Percentiles rank a stretch among this genome's conserved stretches.
phyloP scores from a whole-genome alignment of 2,888 invertebrate genomes.

The Esperia sulphurella region DNA sequence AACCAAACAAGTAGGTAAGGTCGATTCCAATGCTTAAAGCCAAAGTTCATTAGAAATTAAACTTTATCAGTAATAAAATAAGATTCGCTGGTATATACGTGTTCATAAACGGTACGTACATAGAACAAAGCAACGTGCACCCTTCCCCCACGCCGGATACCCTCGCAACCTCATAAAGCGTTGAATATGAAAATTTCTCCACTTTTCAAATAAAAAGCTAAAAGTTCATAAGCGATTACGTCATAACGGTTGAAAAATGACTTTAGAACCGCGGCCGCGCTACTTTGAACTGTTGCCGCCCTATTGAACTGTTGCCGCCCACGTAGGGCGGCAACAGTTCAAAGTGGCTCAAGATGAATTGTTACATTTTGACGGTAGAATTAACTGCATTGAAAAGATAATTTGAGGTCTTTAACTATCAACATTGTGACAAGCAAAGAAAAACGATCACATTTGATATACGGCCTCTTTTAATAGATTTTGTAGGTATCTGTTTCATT shows the following conservation, averaged over 20 bases:
- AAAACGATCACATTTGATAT: no score
- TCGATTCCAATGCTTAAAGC: no score
- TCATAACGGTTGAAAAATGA: slow-evolving; percentile 70
- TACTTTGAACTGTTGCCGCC: slow-evolving; percentile 35
- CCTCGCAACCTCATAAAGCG: slow-evolving; percentile 26
- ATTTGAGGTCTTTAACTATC: no score
- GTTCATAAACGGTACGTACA: no score
- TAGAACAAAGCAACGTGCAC: neutral
- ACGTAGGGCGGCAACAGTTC: no score
- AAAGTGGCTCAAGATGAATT: slow-evolving; percentile 63
- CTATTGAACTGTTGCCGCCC: slow-evolving; percentile 34
- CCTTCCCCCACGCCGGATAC: neutral
- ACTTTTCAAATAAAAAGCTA: slow-evolving; percentile 64
- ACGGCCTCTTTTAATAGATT: no score
- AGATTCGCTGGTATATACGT: no score
- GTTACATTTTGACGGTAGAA: slow-evolving; percentile 53
- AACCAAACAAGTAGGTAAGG: no score
- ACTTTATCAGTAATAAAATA: no score
- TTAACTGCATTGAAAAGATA: slow-evolving; percentile 23
- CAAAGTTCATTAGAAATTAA: no score
- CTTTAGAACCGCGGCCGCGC: slow-evolving; percentile 57
- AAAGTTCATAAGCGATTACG: slow-evolving; percentile 71
- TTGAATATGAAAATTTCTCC: slow-evolving; percentile 60
- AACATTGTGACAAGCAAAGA: no score
- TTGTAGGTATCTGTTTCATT: no score